These are phyloP conservation scores for Orthonyx spaldingii DNA, from an alignment of 2,113 vertebrate genomes.

Conservation along the genomic window DNA sequence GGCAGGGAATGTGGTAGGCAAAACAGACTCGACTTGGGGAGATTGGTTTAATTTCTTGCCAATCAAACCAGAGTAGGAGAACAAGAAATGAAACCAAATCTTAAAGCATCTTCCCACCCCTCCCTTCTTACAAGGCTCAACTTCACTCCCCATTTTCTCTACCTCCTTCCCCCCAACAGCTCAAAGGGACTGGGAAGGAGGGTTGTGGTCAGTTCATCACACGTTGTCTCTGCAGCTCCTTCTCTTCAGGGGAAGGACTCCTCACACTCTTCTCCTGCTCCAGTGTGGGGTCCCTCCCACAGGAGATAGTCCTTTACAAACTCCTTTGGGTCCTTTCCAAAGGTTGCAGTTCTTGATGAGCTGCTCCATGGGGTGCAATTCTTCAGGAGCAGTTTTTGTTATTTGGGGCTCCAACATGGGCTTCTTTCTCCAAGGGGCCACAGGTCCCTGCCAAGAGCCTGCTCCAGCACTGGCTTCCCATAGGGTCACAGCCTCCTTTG, in stretches of 20 bases:
- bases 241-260: not conserved
- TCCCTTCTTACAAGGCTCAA: not conserved
- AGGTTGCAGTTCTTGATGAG: not conserved
- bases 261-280: not conserved
- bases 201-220: not conserved
- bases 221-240: fast-evolving
- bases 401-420: no score
- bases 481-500: not conserved
- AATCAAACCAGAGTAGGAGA: not conserved
- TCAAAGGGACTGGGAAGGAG: not conserved
- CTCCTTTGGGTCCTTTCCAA: not conserved
- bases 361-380: not conserved
- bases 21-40: not conserved
- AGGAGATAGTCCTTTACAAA: not conserved
- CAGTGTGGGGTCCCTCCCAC: not conserved
- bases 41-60: not conserved
- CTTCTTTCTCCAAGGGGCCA: not conserved
- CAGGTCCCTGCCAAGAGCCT: not conserved
- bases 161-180: not conserved
- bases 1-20: not conserved
- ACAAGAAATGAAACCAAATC: not conserved
- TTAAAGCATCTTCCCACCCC: not conserved
- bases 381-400: not conserved
- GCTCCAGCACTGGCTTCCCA: not conserved
- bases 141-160: not conserved